phyloP scores from a whole-genome alignment of 1,140 invertebrate genomes.

The Sarcophaga bullata region DNA sequence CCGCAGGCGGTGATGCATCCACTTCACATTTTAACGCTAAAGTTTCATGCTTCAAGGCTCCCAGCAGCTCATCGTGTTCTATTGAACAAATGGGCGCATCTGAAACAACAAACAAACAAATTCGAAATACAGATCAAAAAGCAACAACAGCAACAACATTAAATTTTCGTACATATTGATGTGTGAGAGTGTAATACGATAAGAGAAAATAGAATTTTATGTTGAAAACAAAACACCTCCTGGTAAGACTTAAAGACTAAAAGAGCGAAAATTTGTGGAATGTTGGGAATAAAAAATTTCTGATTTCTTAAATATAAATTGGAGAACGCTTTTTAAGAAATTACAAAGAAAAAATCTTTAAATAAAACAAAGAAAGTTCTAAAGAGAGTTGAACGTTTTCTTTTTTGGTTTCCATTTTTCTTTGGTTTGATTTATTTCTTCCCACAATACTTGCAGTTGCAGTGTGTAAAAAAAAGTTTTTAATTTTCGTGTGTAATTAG shows the following conservation, averaged over 20 bases:
- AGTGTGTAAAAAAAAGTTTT: slow-evolving; percentile 3
- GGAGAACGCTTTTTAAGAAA: too few relatives aligned
- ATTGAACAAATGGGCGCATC: slow-evolving; percentile 84
- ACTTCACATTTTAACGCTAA: slow-evolving; percentile 84
- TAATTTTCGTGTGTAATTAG: slow-evolving; percentile 44
- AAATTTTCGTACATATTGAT: not conserved
- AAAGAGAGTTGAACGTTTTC: too few relatives aligned
- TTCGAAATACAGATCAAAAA: not conserved
- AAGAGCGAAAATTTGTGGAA: not conserved
- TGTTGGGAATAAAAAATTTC: not conserved
- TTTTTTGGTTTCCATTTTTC: too few relatives aligned
- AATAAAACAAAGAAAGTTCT: too few relatives aligned
- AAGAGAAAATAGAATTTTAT: not conserved
- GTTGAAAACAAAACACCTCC: not conserved
- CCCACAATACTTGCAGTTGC: not conserved
- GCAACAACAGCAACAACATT: not conserved
- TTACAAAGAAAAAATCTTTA: too few relatives aligned
- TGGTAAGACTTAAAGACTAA: not conserved
- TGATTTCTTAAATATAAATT: too few relatives aligned
- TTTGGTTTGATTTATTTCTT: too few relatives aligned
- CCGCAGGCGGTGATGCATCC: slow-evolving; percentile 82
- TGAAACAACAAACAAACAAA: slow-evolving; percentile 58
- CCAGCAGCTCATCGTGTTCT: slow-evolving; percentile 79
- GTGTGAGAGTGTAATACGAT: not conserved
- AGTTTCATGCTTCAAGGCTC: slow-evolving; percentile 86